Percentiles rank a stretch among this genome's conserved stretches.
These are phyloP conservation scores for Zoanthus sociatus DNA, from an alignment of 92 coral and sea anemone species.

Conservation along the genomic window DNA sequence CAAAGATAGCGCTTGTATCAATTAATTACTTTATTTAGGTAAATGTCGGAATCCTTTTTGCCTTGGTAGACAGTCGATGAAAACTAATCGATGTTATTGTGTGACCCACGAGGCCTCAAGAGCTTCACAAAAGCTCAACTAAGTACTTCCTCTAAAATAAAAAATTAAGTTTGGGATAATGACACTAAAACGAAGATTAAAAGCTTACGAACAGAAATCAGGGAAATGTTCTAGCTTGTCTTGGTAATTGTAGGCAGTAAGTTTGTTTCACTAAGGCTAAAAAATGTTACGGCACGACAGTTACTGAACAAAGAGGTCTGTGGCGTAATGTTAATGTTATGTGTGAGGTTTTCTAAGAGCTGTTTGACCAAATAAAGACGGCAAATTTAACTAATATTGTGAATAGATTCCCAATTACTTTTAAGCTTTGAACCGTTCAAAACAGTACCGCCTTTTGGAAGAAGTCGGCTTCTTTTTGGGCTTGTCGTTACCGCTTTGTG, in stretches of 20 bases:
- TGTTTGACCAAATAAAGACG: constrained; percentile 47
- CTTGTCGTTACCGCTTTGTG: constrained; percentile 35
- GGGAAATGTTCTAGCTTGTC: not conserved
- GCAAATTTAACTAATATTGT: constrained; percentile 43
- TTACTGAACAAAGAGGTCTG: constrained; percentile 21
- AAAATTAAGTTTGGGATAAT: constrained; percentile 20
- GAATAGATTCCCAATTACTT: constrained; percentile 48
- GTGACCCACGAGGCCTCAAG: constrained; percentile 59
- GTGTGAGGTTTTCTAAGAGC: constrained; percentile 37
- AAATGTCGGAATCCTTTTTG: constrained; percentile 83
- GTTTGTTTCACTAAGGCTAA: not conserved
- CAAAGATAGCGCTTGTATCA: constrained; percentile 71
- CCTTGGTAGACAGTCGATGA: constrained; percentile 46
- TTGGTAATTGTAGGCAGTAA: not conserved
- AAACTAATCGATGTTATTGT: constrained; percentile 53
- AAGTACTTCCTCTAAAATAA: constrained; percentile 43
- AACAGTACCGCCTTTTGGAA: constrained; percentile 37
- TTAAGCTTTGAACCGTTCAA: constrained; percentile 42
- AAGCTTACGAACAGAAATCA: constrained; percentile 7
- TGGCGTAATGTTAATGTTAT: constrained; percentile 48
- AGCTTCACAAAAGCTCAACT: constrained; percentile 39
- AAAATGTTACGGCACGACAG: not conserved
- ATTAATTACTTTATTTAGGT: constrained; percentile 75
- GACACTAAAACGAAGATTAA: constrained; percentile 35
- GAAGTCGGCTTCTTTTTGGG: constrained; percentile 42